These are phyloP conservation scores for Cerceris ruficornis DNA, from an alignment of 2,888 invertebrate genomes.

Conservation along the genomic window DNA sequence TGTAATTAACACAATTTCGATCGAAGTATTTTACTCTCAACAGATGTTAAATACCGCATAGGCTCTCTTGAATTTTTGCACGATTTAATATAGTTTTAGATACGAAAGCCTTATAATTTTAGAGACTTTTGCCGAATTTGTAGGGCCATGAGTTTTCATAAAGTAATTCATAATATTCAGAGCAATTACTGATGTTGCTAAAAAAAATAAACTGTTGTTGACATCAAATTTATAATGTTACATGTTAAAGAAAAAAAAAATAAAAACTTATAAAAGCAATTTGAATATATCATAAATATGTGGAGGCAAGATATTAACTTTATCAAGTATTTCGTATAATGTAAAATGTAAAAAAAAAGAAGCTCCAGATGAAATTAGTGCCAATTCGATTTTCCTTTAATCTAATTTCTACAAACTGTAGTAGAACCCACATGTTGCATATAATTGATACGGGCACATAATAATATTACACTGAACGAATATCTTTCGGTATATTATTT, in stretches of 20 bases:
- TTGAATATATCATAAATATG: conserved; percentile 44
- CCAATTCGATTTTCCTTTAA: conserved; percentile 38
- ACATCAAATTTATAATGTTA: conserved; percentile 69
- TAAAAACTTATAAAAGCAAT: conserved; percentile 47
- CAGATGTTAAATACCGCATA: conserved; percentile 28
- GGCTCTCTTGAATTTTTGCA: conserved; percentile 45
- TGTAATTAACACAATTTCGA: conserved; percentile 34
- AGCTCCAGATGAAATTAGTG: conserved; percentile 50
- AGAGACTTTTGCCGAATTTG: conserved; percentile 41
- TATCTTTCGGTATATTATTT: conserved; percentile 29
- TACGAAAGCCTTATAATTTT: conserved; percentile 36
- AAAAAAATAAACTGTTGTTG: conserved; percentile 55
- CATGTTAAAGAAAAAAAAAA: conserved; percentile 58
- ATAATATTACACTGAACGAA: conserved; percentile 19
- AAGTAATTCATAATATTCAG: conserved; percentile 37
- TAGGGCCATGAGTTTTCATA: conserved; percentile 38
- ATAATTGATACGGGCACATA: conserved; percentile 16
- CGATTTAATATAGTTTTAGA: conserved; percentile 27
- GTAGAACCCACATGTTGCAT: conserved; percentile 27
- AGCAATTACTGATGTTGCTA: conserved; percentile 55
- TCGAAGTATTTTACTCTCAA: conserved; percentile 31
- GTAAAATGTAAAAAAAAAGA: conserved; percentile 34
- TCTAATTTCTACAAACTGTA: conserved; percentile 26
- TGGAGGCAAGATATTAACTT: conserved; percentile 35
- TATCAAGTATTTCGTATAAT: conserved; percentile 46